phyloP scores from a whole-genome alignment of 2,113 vertebrate species.

The Cettia cetti region DNA sequence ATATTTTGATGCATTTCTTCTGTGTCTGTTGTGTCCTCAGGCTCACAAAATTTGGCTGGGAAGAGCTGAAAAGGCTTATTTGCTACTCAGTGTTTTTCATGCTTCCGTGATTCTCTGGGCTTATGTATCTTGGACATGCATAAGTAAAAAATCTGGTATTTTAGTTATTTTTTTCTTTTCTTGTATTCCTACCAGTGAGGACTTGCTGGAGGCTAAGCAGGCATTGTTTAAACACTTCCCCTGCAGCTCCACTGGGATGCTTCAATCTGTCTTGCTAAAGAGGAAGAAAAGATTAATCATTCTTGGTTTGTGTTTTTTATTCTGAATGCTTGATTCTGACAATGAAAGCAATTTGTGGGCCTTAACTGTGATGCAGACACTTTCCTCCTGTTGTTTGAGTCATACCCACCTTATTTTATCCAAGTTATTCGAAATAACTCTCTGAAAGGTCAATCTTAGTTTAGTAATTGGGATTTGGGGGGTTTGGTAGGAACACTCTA shows the following conservation, averaged over 20 bases:
- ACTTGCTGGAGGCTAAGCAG: neutral
- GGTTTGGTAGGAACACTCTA: neutral
- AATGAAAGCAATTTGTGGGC: neutral
- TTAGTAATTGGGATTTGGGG: conserved; percentile 31
- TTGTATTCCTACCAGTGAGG: neutral
- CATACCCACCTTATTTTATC: conserved; percentile 41
- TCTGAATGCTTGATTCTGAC: conserved; percentile 8
- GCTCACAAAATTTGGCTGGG: neutral
- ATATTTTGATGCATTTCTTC: neutral
- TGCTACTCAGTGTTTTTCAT: neutral
- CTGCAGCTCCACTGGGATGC: neutral
- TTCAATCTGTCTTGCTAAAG: neutral
- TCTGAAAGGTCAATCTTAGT: conserved; percentile 44
- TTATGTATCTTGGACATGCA: neutral
- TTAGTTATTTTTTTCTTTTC: neutral
- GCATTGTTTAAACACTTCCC: neutral
- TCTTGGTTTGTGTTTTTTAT: neutral
- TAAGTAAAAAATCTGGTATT: neutral
- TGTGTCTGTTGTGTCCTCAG: neutral
- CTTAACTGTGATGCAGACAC: conserved; percentile 2
- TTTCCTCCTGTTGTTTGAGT: conserved; percentile 31
- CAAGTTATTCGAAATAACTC: conserved; percentile 36
- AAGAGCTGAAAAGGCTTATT: neutral
- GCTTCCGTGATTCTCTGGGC: neutral
- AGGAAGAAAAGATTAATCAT: neutral